Conservation (phyloP, 2,797 vertebrate species). For the Chloroceryle inda region DNA sequence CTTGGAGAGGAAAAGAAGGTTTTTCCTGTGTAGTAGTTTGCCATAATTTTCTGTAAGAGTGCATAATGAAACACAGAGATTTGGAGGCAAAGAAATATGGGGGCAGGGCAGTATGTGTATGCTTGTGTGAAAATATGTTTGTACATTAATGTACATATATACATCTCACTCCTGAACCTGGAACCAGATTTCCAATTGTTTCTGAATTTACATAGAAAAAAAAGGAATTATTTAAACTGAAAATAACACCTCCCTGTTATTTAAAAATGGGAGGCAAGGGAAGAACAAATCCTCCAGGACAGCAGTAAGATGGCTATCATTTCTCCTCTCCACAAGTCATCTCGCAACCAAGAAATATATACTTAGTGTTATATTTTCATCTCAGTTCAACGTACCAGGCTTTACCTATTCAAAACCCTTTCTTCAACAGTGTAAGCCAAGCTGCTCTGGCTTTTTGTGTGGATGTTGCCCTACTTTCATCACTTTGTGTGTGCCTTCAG, state of each 20-base stretch:
- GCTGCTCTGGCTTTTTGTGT: background rate
- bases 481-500: background rate
- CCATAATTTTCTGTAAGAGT: background rate
- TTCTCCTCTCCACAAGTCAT: background rate
- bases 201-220: background rate
- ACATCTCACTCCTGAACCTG: background rate
- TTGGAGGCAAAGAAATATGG: background rate
- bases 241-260: background rate
- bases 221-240: background rate
- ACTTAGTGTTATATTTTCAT: background rate
- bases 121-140: background rate
- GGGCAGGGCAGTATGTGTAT: no score
- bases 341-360: background rate
- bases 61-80: background rate
- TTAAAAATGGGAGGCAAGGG: background rate
- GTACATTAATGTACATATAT: background rate
- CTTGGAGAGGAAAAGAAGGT: fast-evolving
- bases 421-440: background rate
- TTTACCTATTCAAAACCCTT: slow-evolving; percentile 17
- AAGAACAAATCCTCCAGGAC: background rate
- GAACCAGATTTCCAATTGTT: background rate
- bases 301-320: background rate
- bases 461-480: background rate
- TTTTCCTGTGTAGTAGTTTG: background rate
- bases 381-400: background rate